Percentiles rank a stretch among this genome's conserved stretches.
phyloP scores from a whole-genome alignment of 2,888 invertebrate genomes.

The Oscheius sp. region DNA sequence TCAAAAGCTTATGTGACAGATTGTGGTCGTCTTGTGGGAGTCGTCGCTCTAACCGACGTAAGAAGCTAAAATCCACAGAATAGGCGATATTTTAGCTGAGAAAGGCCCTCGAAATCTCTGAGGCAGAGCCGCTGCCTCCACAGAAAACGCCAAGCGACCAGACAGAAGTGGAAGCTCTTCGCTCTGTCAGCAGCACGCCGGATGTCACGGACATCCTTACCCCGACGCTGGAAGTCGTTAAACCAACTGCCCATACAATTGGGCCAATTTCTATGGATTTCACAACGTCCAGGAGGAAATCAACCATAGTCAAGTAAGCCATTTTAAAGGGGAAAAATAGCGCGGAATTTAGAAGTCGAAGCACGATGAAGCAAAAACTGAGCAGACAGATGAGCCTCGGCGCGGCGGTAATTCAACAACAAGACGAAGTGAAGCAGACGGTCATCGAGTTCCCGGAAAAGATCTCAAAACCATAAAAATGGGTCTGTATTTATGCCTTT shows the following conservation, averaged over 20 bases:
- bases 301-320: too few species aligned
- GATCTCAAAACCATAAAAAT: too few species aligned
- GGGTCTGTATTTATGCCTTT: too few species aligned
- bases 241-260: constrained; percentile 2
- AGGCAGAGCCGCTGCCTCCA: constrained; percentile 3
- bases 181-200: constrained; percentile 32
- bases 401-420: too few species aligned
- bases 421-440: too few species aligned
- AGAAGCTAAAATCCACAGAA: background rate
- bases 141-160: background rate
- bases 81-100: constrained; percentile 43
- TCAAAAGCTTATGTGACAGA: constrained; percentile 71
- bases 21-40: constrained; percentile 70
- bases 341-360: too few species aligned
- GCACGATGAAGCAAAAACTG: too few species aligned
- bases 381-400: too few species aligned
- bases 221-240: constrained; percentile 63
- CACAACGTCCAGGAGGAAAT: too few species aligned
- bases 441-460: too few species aligned
- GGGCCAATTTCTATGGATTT: too few species aligned
- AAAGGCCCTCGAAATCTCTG: constrained; percentile 51
- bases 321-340: too few species aligned
- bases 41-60: constrained; percentile 70
- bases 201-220: constrained; percentile 64
- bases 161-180: background rate